phyloP scores from a whole-genome alignment of 2,113 vertebrate genomes.

The Pycnonotus jocosus region DNA sequence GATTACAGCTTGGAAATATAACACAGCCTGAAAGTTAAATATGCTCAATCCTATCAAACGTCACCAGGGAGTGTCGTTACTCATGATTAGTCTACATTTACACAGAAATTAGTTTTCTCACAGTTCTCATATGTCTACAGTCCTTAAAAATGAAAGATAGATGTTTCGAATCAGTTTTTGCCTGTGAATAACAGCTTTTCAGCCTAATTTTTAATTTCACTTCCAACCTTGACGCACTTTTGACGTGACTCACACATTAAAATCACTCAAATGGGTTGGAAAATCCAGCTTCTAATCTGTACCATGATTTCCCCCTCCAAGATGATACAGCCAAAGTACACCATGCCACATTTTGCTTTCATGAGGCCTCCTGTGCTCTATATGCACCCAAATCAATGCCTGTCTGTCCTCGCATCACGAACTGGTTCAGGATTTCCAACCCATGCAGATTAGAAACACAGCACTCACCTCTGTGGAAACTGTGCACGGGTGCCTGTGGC shows the following conservation, averaged over 20 bases:
- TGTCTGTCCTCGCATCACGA: background rate
- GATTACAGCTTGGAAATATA: background rate
- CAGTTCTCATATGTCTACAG: background rate
- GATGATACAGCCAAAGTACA: background rate
- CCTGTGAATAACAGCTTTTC: background rate
- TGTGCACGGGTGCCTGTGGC: background rate
- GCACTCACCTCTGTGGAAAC: background rate
- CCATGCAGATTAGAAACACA: background rate
- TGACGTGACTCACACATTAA: background rate
- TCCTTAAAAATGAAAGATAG: background rate
- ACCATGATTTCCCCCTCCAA: background rate
- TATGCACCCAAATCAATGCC: background rate
- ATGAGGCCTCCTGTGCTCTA: background rate
- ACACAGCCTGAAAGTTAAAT: slow-evolving; percentile 16
- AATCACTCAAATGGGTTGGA: background rate
- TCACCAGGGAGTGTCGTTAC: background rate
- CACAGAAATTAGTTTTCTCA: background rate
- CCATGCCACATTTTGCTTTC: background rate
- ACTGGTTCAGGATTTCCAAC: background rate
- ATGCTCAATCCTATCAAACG: background rate
- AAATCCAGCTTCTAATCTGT: too few species aligned
- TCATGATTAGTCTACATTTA: background rate
- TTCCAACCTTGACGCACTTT: background rate
- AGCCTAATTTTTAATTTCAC: background rate
- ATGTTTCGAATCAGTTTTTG: background rate